Conservation (phyloP, 2,113 vertebrate species). For the Anthoscopus minutus region DNA sequence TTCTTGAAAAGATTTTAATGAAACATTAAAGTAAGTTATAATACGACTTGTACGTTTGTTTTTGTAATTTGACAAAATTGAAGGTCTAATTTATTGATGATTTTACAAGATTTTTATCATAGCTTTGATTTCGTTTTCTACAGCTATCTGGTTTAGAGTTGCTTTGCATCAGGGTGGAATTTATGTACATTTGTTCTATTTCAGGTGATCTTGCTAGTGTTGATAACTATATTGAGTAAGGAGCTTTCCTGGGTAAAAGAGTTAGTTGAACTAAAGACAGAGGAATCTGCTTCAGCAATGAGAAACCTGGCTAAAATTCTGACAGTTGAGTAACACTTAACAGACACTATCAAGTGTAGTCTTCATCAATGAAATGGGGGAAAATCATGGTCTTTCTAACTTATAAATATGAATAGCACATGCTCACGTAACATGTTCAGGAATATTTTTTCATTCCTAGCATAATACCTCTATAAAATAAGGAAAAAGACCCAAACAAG, state of each 20-base stretch:
- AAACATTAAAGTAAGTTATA: background rate
- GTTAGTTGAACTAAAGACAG: background rate
- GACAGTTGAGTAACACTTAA: background rate
- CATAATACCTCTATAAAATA: background rate
- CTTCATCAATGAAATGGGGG: background rate
- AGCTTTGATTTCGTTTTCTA: background rate
- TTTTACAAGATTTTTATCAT: background rate
- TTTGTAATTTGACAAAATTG: background rate
- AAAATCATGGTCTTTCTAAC: background rate
- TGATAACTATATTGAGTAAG: background rate
- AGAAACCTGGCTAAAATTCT: background rate
- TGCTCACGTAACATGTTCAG: background rate
- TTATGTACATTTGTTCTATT: background rate
- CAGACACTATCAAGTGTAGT: background rate
- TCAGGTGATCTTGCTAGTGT: background rate
- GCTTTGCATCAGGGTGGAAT: background rate
- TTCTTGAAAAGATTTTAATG: background rate
- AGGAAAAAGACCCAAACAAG: background rate
- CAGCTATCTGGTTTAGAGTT: background rate
- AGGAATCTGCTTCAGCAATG: background rate
- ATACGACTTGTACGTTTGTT: background rate
- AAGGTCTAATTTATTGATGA: background rate
- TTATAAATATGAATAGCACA: background rate
- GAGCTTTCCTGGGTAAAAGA: background rate
- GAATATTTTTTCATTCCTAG: background rate